Conservation (phyloP, 2,888 invertebrate species). For the Halictus ligatus region DNA sequence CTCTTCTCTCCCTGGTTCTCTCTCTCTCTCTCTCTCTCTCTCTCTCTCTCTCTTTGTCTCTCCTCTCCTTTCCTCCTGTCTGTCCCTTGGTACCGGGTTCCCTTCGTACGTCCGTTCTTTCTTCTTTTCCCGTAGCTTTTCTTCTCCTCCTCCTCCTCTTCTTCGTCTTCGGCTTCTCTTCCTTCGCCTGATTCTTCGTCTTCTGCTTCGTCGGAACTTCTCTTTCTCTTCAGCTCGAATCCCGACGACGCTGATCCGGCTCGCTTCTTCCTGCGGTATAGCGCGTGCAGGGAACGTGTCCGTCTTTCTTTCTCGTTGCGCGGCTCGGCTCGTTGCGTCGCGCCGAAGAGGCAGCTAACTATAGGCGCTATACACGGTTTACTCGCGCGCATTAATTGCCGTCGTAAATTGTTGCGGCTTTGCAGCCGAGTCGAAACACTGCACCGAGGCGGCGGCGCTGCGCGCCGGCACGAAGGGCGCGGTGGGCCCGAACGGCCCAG, state of each 20-base stretch:
- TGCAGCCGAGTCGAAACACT: conserved; percentile 68
- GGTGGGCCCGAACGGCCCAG: conserved; percentile 17
- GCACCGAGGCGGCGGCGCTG: conserved; percentile 28
- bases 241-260: conserved; percentile 31
- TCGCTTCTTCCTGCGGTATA: conserved; percentile 42
- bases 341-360: conserved; percentile 71
- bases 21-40: conserved; percentile 35
- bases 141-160: conserved; percentile 37
- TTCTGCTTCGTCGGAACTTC: conserved; percentile 23
- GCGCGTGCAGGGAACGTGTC: conserved; percentile 62
- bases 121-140: conserved; percentile 37
- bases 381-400: conserved; percentile 84
- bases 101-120: conserved; percentile 16
- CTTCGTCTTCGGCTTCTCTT: conserved; percentile 3
- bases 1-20: conserved; percentile 59
- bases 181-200: conserved; percentile 2
- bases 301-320: conserved; percentile 59
- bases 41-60: conserved; percentile 45
- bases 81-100: conserved; percentile 23
- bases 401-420: conserved; percentile 84
- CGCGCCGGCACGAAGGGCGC: conserved; percentile 48
- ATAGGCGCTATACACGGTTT: conserved; percentile 80
- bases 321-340: conserved; percentile 32
- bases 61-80: conserved; percentile 28
- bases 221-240: conserved; percentile 26